Evolutionary conservation across 2,797 vertebrate genomes (phyloP).

Genomic region (Geotrypetes seraphini): DNA sequence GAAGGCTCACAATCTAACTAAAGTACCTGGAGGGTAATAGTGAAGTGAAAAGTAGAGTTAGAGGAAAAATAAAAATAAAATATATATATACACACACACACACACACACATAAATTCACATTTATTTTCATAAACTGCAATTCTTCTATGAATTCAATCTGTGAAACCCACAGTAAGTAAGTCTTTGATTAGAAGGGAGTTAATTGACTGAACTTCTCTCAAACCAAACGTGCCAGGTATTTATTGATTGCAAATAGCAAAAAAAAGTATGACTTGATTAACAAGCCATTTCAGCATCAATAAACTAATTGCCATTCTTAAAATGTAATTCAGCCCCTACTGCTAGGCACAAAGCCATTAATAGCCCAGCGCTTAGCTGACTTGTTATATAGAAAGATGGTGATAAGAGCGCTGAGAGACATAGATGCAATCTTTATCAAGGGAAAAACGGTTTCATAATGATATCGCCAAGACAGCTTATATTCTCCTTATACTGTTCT

Average conservation of each 20-base stretch:
- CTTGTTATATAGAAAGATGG: not conserved
- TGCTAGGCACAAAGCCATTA: not conserved
- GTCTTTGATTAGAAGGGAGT: constrained; percentile 6
- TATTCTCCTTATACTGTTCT: not conserved
- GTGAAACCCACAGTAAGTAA: not conserved
- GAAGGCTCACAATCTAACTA: too few relatives aligned
- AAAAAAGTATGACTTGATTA: constrained; percentile 22
- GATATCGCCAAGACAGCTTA: not conserved
- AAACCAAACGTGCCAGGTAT: constrained; percentile 2
- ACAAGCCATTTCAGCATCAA: constrained; percentile 10
- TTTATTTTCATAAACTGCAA: not conserved
- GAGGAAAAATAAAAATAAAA: too few relatives aligned
- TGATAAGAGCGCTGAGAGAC: not conserved
- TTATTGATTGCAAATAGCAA: constrained; percentile 15
- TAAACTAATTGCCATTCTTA: constrained; percentile 21
- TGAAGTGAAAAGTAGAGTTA: too few relatives aligned
- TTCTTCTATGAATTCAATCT: constrained; percentile 8
- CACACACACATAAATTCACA: not conserved
- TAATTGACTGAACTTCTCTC: constrained; percentile 23
- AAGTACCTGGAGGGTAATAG: too few relatives aligned
- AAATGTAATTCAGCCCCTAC: constrained; percentile 11
- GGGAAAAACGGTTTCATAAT: not conserved
- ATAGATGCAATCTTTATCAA: not conserved
- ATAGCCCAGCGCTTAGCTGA: not conserved
- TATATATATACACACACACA: not conserved